Evolutionary conservation across 2,888 invertebrate genomes (phyloP), one percentile per base, ranked within the genome.

Genomic region (Clistopyga incitator): DNA sequence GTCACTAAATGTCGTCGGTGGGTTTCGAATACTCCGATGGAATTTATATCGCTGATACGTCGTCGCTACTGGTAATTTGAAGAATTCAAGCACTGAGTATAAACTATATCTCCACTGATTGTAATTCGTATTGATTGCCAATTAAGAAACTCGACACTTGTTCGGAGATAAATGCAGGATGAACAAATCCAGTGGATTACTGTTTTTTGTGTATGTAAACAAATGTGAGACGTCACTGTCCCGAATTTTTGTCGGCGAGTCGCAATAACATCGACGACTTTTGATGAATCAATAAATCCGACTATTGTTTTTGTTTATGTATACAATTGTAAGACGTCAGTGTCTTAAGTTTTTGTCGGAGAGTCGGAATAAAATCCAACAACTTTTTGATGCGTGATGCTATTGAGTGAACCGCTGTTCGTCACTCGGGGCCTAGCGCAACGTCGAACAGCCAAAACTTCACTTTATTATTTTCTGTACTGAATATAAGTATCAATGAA

Each of bases 351-450:
- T n/a, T n/a, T n/a, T n/a, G n/a, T n/a, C n/a, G 4, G 64, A 29
- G 34, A 34, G 61, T 29, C 6, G 20, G 38, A 20, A 25, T 25
- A 10, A 15, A 4, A 23, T 56, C 25, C 13, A 6, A 13, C 25
- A 8, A 4, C 25, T 56, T 13, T n/a, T n/a, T n/a, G 86, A 81
- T 78, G 84, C 65, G 81, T 76, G 89, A 88, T 84, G 85, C 89
- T 87, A 91, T 91, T 91, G 90, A 85, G 81, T 81, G 56, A 45
- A 34, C 71, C 47, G 78, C 71, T 50, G 50, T 45, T 75, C 29
- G 64, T 50, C 18, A 29, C 45, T 67, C 50, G 25, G 52, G 13
- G 61, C 25, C 18, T 42, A 34, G 50, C 50, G 68, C 68, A n/a
- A n/a, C n/a, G 50, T 50, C 47, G 61, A 34, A 59, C 45, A 76